These are phyloP conservation scores for Drosophila seclusa DNA, from an alignment of 2,888 invertebrate genomes.

Conservation along the genomic window DNA sequence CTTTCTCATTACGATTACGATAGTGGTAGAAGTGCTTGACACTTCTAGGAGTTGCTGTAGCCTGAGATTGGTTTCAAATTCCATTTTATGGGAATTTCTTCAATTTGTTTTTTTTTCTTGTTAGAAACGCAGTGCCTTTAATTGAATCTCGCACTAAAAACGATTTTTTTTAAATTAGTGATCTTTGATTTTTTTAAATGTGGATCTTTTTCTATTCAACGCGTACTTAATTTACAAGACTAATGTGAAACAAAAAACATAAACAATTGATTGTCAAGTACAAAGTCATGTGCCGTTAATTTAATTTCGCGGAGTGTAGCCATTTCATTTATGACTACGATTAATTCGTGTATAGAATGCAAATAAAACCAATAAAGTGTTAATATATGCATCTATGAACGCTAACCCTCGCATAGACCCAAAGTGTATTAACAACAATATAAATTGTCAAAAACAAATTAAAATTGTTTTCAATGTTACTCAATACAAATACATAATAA, in stretches of 20 bases:
- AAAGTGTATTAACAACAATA: conserved; percentile 4
- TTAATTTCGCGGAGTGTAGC: background rate
- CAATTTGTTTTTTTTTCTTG: background rate
- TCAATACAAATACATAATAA: background rate
- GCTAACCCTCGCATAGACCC: conserved; percentile 1
- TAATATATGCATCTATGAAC: conserved; percentile 13
- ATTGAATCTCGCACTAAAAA: too few species aligned
- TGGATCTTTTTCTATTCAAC: background rate
- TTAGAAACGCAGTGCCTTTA: too few species aligned
- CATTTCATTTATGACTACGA: conserved; percentile 27
- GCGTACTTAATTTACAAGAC: background rate
- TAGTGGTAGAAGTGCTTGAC: background rate
- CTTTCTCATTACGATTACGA: background rate
- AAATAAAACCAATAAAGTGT: conserved; percentile 35
- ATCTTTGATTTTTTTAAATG: background rate
- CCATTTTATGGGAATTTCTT: background rate
- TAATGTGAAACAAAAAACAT: background rate
- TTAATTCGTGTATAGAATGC: conserved; percentile 40
- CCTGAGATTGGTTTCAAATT: background rate
- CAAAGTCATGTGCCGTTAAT: background rate
- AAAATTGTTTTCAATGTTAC: background rate
- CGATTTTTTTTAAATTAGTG: background rate
- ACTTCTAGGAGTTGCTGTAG: background rate
- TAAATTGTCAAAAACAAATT: background rate
- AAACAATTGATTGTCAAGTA: background rate